Evolutionary conservation across 30 jellyfish, hydroid and myxozoan species (phyloP), one percentile per base, ranked within the genome.

Genomic region (Cassiopea andromeda): DNA sequence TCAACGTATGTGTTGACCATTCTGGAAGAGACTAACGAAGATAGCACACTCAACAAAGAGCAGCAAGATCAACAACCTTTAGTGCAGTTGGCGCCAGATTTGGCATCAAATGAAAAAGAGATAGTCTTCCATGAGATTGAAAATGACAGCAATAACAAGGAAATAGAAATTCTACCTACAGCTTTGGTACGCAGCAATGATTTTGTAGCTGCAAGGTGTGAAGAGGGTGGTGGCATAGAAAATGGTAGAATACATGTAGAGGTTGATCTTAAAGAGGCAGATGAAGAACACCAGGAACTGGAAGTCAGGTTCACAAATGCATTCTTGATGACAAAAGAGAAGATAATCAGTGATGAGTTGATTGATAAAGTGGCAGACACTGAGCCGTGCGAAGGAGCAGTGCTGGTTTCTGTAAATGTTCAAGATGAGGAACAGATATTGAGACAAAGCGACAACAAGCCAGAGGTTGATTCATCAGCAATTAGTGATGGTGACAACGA

Each of bases 81-180:
- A 64, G 6, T 4, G 19, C 15, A 27, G 15, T 64, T 64, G 43
- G 15, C 27, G 2, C 15, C 73, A 9, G 73, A 64, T 64, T 7
- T 14, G 8, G 43, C 15, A 64, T 4, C 73, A 4, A 4, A 64
- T 14, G 73, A 7, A 7, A 27, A 14, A 64, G 73, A 27, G 15
- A 17, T 17, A 64, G 15, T 2, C 68, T 6, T 58, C 7, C 76
- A 44, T 7, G 76, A 14, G n/a, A 67, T 67, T 50, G 54, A 8
- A 16, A 70, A 54, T 80, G 89, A 80, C 10, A 61, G 80, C 80
- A 60, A 67, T 15, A 80, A 7, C 6, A 60, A 76, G 47, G 69
- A 50, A 7, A 14, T 46, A 27, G 70, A 75, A 75, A 1, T 27
- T 27, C 38, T 27, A 27, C 38, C 38, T 27, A 27, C 38, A 27